Evolutionary conservation across 2,888 invertebrate genomes (phyloP).

Genomic region (Tipula confusa): DNA sequence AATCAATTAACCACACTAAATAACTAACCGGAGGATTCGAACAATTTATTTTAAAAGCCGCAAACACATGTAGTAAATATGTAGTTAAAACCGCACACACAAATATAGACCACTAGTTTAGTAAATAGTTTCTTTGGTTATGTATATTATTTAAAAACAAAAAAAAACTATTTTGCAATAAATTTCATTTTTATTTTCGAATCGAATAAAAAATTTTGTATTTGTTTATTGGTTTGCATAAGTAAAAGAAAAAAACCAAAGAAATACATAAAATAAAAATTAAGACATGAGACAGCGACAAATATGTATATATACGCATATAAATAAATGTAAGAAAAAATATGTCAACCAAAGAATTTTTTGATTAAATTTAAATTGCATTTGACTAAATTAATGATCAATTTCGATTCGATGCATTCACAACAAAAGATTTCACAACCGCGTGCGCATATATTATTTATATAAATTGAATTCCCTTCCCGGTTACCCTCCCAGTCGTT

Average conservation of each 20-base stretch:
- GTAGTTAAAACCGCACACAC: neutral
- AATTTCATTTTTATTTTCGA: neutral
- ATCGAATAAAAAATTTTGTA: neutral
- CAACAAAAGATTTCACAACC: neutral
- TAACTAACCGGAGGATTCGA: neutral
- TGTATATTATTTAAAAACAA: neutral
- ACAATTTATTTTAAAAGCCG: neutral
- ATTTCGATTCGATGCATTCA: neutral
- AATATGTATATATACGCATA: slow-evolving; percentile 15
- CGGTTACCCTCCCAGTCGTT: neutral
- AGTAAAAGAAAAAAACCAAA: neutral
- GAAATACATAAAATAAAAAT: neutral
- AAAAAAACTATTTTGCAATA: neutral
- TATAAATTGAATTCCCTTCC: neutral
- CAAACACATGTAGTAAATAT: neutral
- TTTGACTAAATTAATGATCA: slow-evolving; percentile 12
- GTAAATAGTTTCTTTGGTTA: neutral
- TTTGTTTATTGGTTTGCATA: neutral
- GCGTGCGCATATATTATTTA: neutral
- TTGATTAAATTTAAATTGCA: slow-evolving; percentile 25
- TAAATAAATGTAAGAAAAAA: neutral
- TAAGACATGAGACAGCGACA: neutral
- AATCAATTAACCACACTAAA: neutral
- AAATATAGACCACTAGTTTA: neutral
- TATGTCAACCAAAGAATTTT: neutral